Evolutionary conservation across 2,888 invertebrate genomes (phyloP), one percentile per base, ranked within the genome.

Genomic region (Mechanitis messenoides): DNA sequence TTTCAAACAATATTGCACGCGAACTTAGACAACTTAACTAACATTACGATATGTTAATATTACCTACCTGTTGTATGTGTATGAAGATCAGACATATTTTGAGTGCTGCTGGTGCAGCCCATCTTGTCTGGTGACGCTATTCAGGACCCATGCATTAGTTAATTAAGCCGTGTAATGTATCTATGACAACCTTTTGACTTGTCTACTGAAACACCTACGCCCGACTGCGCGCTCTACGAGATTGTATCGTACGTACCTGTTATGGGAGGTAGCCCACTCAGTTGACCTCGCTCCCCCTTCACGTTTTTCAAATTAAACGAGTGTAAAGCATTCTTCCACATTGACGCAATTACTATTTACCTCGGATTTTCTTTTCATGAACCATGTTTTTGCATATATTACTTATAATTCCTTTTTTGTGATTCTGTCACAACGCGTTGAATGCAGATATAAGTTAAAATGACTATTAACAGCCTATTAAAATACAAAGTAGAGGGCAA

Each of bases 211-310:
- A 75, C 75, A 76, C 72, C 79, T 73, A 70, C 74, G 79, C 75
- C 78, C 79, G 80, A 85, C 87, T 87, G 84, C 71, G 69, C 72
- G 70, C 64, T 67, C 68, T 64, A 69, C 57, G 68, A 87, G 89
- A 89, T 88, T 79, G 85, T 88, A 89, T 88, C 89, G 85, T 80
- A 74, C 74, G 80, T 74, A 77, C 80, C 80, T 83, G 83, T 83
- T 85, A 86, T 79, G 79, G 85, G 78, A 83, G 86, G 86, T 80
- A 81, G 81, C 81, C 81, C 80, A 82, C 85, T 83, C 81, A 80
- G 80, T 82, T 86, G 89, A 89, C 89, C 89, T 89, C 88, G 88
- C 87, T 84, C 86, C 89, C 89, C 88, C 87, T 83, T 87, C 86
- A 86, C 87, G 87, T 87, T 89, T 88, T 88, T 85, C 82, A 83